Evolutionary conservation across 2,888 invertebrate species (phyloP), one percentile per base, ranked within the genome.

Genomic region (Odontocolon sp.): DNA sequence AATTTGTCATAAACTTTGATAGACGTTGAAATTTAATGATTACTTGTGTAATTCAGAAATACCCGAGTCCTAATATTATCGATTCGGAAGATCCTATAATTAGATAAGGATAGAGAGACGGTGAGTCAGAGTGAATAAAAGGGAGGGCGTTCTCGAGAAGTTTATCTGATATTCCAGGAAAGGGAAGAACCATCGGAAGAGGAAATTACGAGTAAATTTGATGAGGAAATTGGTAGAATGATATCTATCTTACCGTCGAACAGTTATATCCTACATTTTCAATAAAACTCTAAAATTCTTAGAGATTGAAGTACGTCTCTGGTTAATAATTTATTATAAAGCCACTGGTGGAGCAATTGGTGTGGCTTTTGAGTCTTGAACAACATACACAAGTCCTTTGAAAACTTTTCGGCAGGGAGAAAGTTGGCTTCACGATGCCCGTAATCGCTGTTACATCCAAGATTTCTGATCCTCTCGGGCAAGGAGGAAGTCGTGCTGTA

Each of bases 401-500:
- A 71, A 67, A 77, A 77, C n/a, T 71, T 77, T 70, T 77, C 66
- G 71, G 66, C 50, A 42, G 61, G 61, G 61, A 71, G 67, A 77
- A 77, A 71, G 71, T 77, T 71, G 21, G 47, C 11, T 33, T 36
- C 16, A 28, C 8, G 26, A 36, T 23, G 16, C 23, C 14, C 40
- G 38, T 18, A 21, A 31, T 26, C 14, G 52, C 33, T 23, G 21
- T 52, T 23, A 57, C 28, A 52, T 33, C 45, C 26, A 67, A 77
- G 56, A 57, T 68, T 63, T 42, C 26, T 50, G 47, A 57, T 42
- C 14, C 40, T 47, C 59, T 36, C 45, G 28, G 26, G 26, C 23
- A 11, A 26, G 31, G 61, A 73, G 50, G 54, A 61, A 47, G 50
- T 45, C 45, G 45, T 36, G 50, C 42, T 42, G 31, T 50, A 66